Evolutionary conservation across 2,888 invertebrate species (phyloP).

Genomic region (Volucella bombylans): DNA sequence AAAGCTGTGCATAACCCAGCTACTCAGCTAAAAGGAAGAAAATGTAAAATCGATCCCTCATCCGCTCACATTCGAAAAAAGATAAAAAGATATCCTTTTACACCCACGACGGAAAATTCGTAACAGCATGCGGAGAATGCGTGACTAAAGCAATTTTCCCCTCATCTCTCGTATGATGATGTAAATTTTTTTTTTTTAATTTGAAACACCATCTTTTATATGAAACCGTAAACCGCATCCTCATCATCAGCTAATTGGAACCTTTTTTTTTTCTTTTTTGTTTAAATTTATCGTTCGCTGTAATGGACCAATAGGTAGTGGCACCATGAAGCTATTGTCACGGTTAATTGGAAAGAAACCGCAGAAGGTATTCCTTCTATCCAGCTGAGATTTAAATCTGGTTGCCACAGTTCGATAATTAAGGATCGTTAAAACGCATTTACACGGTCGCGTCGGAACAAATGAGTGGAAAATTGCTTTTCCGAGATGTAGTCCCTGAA

Average conservation of each 20-base stretch:
- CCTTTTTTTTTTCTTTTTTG: neutral
- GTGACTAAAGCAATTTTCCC: conserved; percentile 2
- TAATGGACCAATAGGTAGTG: neutral
- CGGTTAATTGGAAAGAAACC: conserved; percentile 14
- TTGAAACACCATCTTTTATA: conserved; percentile 16
- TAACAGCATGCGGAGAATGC: conserved; percentile 8
- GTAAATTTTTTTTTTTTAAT: conserved; percentile 18
- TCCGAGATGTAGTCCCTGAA: neutral
- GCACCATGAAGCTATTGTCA: neutral
- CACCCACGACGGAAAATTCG: conserved; percentile 15
- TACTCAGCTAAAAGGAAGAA: conserved; percentile 20
- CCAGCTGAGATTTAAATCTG: neutral
- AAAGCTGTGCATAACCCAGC: neutral
- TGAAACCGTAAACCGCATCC: conserved; percentile 13
- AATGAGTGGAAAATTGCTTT: neutral
- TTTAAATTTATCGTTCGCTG: neutral
- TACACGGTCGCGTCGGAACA: neutral
- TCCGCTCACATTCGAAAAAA: neutral
- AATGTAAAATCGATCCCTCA: conserved; percentile 2
- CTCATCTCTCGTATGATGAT: conserved; percentile 14
- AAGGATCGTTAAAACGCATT: conserved; percentile 44
- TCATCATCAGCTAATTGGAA: conserved; percentile 28
- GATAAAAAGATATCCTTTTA: conserved; percentile 21
- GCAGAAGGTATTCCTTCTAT: conserved; percentile 7
- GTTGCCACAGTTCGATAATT: conserved; percentile 20